Evolutionary conservation across 2,113 vertebrate genomes (phyloP).

Genomic region (Haemorhous mexicanus): DNA sequence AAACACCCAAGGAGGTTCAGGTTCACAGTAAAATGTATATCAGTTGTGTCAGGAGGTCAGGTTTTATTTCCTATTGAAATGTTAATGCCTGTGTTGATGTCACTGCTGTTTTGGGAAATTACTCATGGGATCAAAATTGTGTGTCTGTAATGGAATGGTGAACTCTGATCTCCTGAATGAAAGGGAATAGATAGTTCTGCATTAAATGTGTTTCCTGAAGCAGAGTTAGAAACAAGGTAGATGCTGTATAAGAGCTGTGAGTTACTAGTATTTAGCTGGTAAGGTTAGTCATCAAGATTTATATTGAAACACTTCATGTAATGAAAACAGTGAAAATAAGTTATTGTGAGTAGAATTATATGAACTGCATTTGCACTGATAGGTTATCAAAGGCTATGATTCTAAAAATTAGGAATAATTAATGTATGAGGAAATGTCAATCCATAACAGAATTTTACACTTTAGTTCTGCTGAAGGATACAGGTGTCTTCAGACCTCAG

Average conservation of each 20-base stretch:
- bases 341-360: background rate
- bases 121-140: constrained; percentile 53
- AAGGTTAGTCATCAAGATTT: background rate
- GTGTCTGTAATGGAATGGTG: background rate
- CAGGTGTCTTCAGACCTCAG: background rate
- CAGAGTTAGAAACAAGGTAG: background rate
- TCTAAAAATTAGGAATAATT: background rate
- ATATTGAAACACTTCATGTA: background rate
- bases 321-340: background rate
- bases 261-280: background rate
- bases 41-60: constrained; percentile 13
- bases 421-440: background rate
- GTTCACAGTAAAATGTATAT: background rate
- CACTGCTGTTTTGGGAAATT: constrained; percentile 55
- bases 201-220: background rate
- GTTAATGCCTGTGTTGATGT: constrained; percentile 59
- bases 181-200: background rate
- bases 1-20: background rate
- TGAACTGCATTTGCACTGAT: background rate
- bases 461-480: background rate
- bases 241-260: background rate
- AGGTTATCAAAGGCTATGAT: background rate
- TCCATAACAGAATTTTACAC: background rate
- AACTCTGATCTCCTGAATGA: constrained; percentile 7
- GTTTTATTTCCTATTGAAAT: constrained; percentile 70